Evolutionary conservation across 2,888 invertebrate species (phyloP).

Genomic region (Microchrysa polita): DNA sequence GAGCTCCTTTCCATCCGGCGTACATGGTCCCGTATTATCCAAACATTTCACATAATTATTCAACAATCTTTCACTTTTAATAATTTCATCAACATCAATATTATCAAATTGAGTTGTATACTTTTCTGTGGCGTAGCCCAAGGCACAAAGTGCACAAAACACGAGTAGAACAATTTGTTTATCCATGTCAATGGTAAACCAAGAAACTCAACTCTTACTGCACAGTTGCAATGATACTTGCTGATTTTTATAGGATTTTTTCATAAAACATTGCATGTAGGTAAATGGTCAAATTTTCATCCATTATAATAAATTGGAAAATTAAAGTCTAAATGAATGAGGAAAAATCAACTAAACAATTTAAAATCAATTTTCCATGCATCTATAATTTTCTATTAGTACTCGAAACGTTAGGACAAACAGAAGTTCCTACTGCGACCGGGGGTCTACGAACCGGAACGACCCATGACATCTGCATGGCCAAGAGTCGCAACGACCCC

Average conservation of each 20-base stretch:
- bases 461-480: too few species aligned
- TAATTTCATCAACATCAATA: constrained; percentile 73
- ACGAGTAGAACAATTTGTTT: background rate
- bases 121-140: constrained; percentile 47
- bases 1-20: constrained; percentile 74
- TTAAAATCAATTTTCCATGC: too few species aligned
- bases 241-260: background rate
- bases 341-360: too few species aligned
- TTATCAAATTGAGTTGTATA: constrained; percentile 77
- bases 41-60: constrained; percentile 74
- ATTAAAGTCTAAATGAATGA: background rate
- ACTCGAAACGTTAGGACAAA: too few species aligned
- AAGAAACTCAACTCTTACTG: background rate
- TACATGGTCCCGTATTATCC: constrained; percentile 72
- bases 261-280: background rate
- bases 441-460: too few species aligned
- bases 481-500: too few species aligned
- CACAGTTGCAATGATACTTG: background rate
- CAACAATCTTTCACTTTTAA: constrained; percentile 72
- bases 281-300: background rate
- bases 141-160: background rate
- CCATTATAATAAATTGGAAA: background rate
- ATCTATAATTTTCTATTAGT: too few species aligned
- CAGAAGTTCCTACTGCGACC: too few species aligned
- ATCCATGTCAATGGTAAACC: background rate